Conservation (phyloP, 1,140 invertebrate genomes). For the Drosophila malerkotliana region DNA sequence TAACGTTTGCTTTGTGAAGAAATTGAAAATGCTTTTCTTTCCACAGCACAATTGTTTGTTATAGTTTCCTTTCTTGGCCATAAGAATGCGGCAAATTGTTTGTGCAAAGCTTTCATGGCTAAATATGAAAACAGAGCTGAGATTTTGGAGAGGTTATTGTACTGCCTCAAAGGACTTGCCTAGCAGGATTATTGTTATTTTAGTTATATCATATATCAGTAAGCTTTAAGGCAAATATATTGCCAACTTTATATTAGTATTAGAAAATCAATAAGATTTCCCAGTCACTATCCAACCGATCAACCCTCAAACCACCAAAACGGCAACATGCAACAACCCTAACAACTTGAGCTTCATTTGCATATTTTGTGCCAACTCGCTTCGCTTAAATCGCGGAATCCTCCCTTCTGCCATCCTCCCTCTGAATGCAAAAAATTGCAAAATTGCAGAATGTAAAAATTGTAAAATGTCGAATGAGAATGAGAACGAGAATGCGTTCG, state of each 20-base stretch:
- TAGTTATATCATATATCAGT: neutral
- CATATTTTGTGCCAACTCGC: conserved; percentile 70
- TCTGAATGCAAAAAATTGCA: conserved; percentile 56
- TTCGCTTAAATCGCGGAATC: conserved; percentile 13
- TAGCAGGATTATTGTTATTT: neutral
- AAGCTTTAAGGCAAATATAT: neutral
- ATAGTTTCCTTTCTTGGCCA: conserved; percentile 26
- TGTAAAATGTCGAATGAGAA: conserved; percentile 62
- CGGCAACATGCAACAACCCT: conserved; percentile 54
- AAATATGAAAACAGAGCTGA: conserved; percentile 25
- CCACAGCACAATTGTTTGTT: conserved; percentile 44
- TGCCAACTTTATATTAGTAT: neutral
- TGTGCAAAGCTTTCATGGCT: conserved; percentile 10
- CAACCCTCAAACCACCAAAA: conserved; percentile 56
- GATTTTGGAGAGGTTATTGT: conserved; percentile 13
- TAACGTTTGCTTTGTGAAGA: conserved; percentile 45
- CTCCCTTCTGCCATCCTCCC: conserved; percentile 7
- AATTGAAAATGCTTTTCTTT: conserved; percentile 68
- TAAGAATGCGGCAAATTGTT: conserved; percentile 47
- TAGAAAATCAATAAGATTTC: conserved; percentile 50
- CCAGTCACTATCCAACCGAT: conserved; percentile 45
- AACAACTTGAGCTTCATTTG: conserved; percentile 79
- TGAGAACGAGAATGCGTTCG: conserved; percentile 48
- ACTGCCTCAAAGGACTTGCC: neutral
- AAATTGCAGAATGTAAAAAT: conserved; percentile 63